phyloP scores from a whole-genome alignment of 1,140 invertebrate genomes.

The Frieseomelitta varia region DNA sequence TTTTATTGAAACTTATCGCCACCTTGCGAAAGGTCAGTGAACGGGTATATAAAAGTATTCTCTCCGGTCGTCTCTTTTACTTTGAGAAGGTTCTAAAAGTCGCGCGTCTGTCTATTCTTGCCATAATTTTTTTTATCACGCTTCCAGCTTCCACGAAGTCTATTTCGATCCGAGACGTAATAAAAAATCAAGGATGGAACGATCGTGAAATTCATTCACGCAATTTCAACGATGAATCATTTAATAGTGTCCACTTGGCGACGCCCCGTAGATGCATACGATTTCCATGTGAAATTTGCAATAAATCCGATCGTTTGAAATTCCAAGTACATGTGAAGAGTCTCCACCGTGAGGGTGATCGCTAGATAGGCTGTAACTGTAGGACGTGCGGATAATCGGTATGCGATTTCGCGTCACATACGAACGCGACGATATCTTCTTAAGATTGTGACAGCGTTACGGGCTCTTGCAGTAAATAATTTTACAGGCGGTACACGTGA shows the following conservation, averaged over 20 bases:
- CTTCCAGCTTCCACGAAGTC: constrained; percentile 1
- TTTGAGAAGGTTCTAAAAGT: background rate
- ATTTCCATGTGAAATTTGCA: background rate
- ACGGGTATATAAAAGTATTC: background rate
- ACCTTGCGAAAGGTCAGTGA: background rate
- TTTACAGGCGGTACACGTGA: constrained; percentile 6
- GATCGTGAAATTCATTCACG: constrained; percentile 19
- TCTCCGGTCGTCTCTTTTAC: background rate
- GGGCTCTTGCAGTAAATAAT: constrained; percentile 16
- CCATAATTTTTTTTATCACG: background rate
- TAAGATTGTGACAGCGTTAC: background rate
- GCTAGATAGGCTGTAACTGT: no score
- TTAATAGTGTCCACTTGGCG: background rate
- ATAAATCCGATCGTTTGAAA: background rate
- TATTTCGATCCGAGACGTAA: background rate
- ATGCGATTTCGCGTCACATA: background rate
- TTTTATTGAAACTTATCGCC: constrained; percentile 1
- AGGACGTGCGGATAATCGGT: background rate
- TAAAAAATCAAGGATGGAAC: background rate
- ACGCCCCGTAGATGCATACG: background rate
- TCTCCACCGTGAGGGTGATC: background rate
- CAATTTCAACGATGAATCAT: background rate
- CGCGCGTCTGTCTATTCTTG: background rate
- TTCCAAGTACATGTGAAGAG: background rate
- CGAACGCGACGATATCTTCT: background rate